Conservation (phyloP, 1,140 invertebrate species). For the Condylostylus longicornis region DNA sequence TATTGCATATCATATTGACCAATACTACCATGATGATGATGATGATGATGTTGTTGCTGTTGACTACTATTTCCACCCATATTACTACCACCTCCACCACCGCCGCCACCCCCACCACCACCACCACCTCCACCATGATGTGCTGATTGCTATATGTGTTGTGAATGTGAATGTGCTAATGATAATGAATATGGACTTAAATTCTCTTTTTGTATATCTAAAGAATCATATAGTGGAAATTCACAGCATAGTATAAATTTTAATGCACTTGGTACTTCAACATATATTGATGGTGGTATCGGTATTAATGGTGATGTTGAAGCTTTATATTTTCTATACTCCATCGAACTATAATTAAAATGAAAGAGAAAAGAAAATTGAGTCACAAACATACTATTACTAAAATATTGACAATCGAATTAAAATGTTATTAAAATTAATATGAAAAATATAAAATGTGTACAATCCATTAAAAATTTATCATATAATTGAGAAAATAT, state of each 20-base stretch:
- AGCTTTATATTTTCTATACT: slow-evolving; percentile 72
- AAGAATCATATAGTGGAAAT: slow-evolving; percentile 68
- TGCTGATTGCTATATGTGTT: slow-evolving; percentile 45
- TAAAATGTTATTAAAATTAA: no score
- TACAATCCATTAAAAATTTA: no score
- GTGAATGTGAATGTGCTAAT: slow-evolving; percentile 55
- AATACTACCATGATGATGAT: no score
- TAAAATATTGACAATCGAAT: not conserved
- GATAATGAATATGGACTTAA: slow-evolving; percentile 59
- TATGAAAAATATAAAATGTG: no score
- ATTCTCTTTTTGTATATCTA: slow-evolving; percentile 47
- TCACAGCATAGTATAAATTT: slow-evolving; percentile 77
- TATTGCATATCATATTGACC: no score
- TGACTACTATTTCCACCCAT: slow-evolving; percentile 24
- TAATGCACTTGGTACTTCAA: slow-evolving; percentile 61
- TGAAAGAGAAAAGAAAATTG: no score
- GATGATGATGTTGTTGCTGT: not conserved
- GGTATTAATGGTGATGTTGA: slow-evolving; percentile 77
- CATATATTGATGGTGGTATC: slow-evolving; percentile 68
- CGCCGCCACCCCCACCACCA: slow-evolving; percentile 23
- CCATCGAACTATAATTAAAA: slow-evolving; percentile 46
- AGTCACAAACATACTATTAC: slow-evolving; percentile 54
- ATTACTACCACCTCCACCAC: slow-evolving; percentile 25
- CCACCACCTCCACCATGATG: slow-evolving; percentile 26
- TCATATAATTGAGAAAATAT: no score